Base-by-base conservation (phyloP, 1,140 invertebrate genomes). In the Aricia agestis region DNA sequence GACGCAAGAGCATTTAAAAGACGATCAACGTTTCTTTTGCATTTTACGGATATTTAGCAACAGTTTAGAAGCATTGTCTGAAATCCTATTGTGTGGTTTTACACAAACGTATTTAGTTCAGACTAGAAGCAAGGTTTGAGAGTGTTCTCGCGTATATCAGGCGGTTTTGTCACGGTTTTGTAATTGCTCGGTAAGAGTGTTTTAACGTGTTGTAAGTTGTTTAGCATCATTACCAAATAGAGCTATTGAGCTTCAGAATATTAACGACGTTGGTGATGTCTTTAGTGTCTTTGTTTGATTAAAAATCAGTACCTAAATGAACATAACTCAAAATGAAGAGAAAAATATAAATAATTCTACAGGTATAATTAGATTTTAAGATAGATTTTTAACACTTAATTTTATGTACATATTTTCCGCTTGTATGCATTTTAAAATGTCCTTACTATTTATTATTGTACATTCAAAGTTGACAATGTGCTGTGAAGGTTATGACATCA, bases 1-100 rank as follows among this genome's bases (percentile, higher is more conserved):
- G 80, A 80, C 81, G 80, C 82, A 79, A 87, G 81, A 91, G 85
- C 86, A 81, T 87, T 91, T 91, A 89, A 89, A 87, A 87, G 84
- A 86, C 86, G 85, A 91, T 91, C 83, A 88, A 78, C 75, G 80
- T 84, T 82, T 88, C 82, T 87, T 69, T 81, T 73, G 78, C 75
- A 83, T 83, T 86, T 78, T 82, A 76, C 71, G 69, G 70, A 70
- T 72, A 79, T 87, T 87, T 87, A 80, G 83, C 79, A 86, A 87
- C 76, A 77, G 76, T 82, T 89, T 82, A 83, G 74, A 79, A 76
- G 74, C 77, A 91, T 89, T 89, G 87, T 89, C 78, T 77, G 78
- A 78, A 74, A 82, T 78, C 79, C 83, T 86, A 80, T 88, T 84
- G 78, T 74, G 76, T 78, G 77, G 80, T 84, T 82, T 82, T 76